A percentile compares a stretch with the other conserved stretches of the same genome.
phyloP scores from a whole-genome alignment of 2,113 vertebrate genomes.

The Pomatorhinus ruficollis region DNA sequence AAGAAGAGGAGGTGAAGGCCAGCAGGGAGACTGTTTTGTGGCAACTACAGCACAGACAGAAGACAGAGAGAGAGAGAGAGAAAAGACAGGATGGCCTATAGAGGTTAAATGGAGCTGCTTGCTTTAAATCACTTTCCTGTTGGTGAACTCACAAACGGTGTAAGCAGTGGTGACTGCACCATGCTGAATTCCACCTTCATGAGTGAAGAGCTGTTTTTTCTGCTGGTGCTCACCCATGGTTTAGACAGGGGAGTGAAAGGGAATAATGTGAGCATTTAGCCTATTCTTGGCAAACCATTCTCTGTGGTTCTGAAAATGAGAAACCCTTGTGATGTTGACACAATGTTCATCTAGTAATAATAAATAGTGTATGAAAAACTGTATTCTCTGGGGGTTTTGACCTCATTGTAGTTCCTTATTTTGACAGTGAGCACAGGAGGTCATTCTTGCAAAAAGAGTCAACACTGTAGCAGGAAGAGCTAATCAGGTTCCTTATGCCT shows the following conservation, averaged over 20 bases:
- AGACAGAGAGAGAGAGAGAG: not conserved
- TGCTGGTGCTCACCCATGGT: not conserved
- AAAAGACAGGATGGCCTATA: not conserved
- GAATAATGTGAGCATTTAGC: not conserved
- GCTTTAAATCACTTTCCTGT: not conserved
- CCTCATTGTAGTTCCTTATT: not conserved
- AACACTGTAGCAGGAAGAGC: not conserved
- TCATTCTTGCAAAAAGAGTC: not conserved
- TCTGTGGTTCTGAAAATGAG: not conserved
- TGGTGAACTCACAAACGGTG: not conserved
- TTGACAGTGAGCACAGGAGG: not conserved
- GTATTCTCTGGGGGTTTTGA: not conserved
- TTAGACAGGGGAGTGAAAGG: not conserved
- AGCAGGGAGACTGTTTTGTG: not conserved
- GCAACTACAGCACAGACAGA: not conserved
- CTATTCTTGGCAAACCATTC: not conserved
- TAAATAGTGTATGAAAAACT: not conserved
- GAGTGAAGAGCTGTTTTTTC: not conserved
- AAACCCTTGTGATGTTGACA: not conserved
- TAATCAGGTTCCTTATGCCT: not conserved
- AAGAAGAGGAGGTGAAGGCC: not conserved
- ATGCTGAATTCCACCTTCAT: not conserved
- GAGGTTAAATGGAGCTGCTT: not conserved
- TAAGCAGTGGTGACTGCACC: not conserved
- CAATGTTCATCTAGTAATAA: not conserved